A percentile compares a stretch with the other conserved stretches of the same genome.
phyloP scores from a whole-genome alignment of 2,888 invertebrate genomes.

The Sepiola atlantica region DNA sequence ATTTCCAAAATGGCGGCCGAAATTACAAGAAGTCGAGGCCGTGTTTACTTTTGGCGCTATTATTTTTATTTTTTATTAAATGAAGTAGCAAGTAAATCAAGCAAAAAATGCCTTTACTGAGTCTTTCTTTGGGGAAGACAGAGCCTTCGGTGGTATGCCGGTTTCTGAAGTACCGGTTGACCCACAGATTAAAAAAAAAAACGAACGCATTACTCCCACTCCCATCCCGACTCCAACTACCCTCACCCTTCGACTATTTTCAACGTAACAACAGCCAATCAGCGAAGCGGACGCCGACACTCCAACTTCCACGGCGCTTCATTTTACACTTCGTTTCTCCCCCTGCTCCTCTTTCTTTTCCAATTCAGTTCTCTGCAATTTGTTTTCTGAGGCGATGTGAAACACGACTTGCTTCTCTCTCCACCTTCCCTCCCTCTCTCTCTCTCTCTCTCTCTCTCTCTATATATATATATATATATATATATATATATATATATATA shows the following conservation, averaged over 20 bases:
- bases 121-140: background rate
- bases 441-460: no score
- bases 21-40: background rate
- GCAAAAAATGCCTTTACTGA: background rate
- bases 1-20: no score
- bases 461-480: no score
- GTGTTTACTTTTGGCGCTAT: background rate
- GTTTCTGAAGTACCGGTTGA: background rate
- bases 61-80: background rate
- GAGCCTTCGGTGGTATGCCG: constrained; percentile 4
- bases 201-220: background rate
- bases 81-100: constrained; percentile 18
- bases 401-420: background rate
- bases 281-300: background rate
- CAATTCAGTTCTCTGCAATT: background rate
- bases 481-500: no score
- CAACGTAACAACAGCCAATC: background rate
- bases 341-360: background rate
- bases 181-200: background rate
- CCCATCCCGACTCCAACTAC: background rate
- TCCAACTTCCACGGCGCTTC: background rate
- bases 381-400: background rate
- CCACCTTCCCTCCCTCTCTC: no score
- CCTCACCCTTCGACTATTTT: background rate
- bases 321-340: background rate